Evolutionary conservation across 1,140 invertebrate genomes (phyloP), one percentile per base, ranked within the genome.

Genomic region (Pachypsylla venusta): DNA sequence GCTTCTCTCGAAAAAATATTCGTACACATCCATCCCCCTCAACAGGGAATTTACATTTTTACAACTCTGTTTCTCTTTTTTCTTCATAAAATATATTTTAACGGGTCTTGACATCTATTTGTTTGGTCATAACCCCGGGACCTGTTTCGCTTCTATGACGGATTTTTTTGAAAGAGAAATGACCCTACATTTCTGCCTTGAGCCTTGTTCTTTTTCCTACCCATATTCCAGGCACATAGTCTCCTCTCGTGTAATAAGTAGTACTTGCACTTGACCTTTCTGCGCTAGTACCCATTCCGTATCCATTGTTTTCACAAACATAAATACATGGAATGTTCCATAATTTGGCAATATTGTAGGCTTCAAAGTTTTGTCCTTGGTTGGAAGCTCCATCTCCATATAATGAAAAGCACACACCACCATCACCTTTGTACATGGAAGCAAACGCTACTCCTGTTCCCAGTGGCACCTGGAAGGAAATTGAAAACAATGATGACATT

Each of bases 261-360:
- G 79, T 81, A 54, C 74, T 78, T 5, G 84, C 83, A 4, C 84
- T 77, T 1, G 82, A 74, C 55, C 85, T 67, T 39, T 82, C 77
- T 14, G 74, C 74, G 57, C 76, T 76, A 1, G 85, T 89, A 13
- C 85, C 85, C 85, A 89, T 89, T 16, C 82, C 85, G 66, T 82
- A 88, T 10, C 79, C 80, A 68, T 89, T 89, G 68, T 89, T 89
- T 70, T 89, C 86, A 69, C 85, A 88, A 12, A 88, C 75, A 70
- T 81, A 89, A 28, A 89, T 76, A 30, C 69, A 71, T 0, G 85
- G 86, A 4, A 89, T 67, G 64, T 79, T 75, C 85, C 83, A 87
- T 5, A 89, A 70, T 69, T 84, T 83, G 12, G 86, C 79, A 71
- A 89, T 85, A 66, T 89, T 89, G 66, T 75, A 85, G 1, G 81